Evolutionary conservation across 2,888 invertebrate genomes (phyloP).

Genomic region (Galerucella nymphaeae): DNA sequence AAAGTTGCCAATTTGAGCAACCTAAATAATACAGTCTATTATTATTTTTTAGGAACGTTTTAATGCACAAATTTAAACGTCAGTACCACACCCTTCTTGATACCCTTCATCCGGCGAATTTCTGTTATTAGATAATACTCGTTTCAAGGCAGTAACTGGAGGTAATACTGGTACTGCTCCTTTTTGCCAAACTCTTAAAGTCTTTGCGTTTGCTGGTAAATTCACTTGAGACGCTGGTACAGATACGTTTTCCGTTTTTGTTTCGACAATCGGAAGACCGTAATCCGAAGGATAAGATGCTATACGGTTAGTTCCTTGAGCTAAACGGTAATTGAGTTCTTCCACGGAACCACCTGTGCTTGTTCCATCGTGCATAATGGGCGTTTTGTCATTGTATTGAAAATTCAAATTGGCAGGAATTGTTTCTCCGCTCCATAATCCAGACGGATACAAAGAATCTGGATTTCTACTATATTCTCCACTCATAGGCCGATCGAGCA

Average conservation of each 20-base stretch:
- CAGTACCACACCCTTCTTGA: constrained; percentile 92
- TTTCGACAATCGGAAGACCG: constrained; percentile 76
- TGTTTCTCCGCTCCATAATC: constrained; percentile 76
- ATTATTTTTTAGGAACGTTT: constrained; percentile 13
- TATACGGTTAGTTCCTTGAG: constrained; percentile 56
- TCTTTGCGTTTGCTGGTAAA: constrained; percentile 76
- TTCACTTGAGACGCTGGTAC: constrained; percentile 63
- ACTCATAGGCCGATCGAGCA: constrained; percentile 71
- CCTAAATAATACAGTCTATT: constrained; percentile 29
- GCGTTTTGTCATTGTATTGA: constrained; percentile 78
- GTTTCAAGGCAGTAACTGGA: constrained; percentile 86
- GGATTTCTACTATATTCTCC: constrained; percentile 83
- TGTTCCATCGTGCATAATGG: constrained; percentile 75
- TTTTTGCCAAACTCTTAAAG: constrained; percentile 88
- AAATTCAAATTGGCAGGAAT: constrained; percentile 70
- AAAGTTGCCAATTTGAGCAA: constrained; percentile 40
- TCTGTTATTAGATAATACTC: constrained; percentile 83
- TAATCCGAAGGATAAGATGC: constrained; percentile 81
- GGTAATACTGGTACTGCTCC: constrained; percentile 85
- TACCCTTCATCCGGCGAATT: constrained; percentile 92
- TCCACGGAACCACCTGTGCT: constrained; percentile 73
- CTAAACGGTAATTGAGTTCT: constrained; percentile 72
- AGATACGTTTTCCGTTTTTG: constrained; percentile 60
- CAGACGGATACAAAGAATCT: constrained; percentile 82
- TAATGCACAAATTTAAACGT: constrained; percentile 73